Evolutionary conservation across 2,888 invertebrate species (phyloP).

Genomic region (Caenorhabditis sp.): DNA sequence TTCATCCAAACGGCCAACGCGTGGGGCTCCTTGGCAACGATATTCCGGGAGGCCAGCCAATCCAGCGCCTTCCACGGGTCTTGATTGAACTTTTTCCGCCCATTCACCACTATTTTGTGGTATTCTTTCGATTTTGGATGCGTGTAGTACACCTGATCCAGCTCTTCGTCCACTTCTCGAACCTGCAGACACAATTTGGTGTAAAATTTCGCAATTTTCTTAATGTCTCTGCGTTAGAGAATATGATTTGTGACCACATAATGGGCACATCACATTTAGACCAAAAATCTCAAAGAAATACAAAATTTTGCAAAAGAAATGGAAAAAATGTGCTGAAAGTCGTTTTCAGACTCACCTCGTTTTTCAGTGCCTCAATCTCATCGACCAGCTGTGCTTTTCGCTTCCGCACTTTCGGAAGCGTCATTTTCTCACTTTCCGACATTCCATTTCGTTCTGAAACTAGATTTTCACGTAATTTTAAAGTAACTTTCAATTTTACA

Average conservation of each 20-base stretch:
- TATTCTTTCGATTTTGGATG: conserved; percentile 64
- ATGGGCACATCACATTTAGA: too few species aligned
- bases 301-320: too few species aligned
- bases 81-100: conserved; percentile 61
- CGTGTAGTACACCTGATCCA: conserved; percentile 68
- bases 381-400: conserved; percentile 67
- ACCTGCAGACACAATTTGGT: conserved; percentile 28
- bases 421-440: conserved; percentile 57
- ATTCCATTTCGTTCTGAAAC: conserved; percentile 52
- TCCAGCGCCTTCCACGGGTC: conserved; percentile 62
- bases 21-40: conserved; percentile 57
- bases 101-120: conserved; percentile 54
- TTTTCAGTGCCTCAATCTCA: conserved; percentile 66
- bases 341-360: conserved; percentile 56
- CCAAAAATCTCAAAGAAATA: too few species aligned
- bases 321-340: too few species aligned
- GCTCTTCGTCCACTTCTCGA: conserved; percentile 62
- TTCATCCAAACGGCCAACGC: conserved; percentile 61
- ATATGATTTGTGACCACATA: not conserved
- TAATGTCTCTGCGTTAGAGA: not conserved
- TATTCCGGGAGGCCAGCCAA: conserved; percentile 57
- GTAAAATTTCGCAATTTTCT: conserved; percentile 18
- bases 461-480: too few species aligned
- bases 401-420: conserved; percentile 63
- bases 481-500: too few species aligned